phyloP scores from a whole-genome alignment of 2,113 vertebrate genomes.

The Anas platyrhynchos region DNA sequence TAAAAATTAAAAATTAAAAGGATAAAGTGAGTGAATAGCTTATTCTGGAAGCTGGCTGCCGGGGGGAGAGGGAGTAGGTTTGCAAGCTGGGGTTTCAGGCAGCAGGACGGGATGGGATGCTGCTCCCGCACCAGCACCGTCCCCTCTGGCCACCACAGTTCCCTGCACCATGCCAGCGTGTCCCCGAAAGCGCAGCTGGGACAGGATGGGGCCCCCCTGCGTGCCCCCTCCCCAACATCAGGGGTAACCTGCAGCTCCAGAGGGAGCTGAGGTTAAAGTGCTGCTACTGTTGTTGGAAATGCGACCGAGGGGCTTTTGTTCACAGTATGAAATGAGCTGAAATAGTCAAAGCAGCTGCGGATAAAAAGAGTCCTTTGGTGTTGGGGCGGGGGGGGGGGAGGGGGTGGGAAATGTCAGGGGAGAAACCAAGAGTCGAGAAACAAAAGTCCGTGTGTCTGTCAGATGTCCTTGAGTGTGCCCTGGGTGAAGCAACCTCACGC shows the following conservation, averaged over 20 bases:
- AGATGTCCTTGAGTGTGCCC: constrained; percentile 50
- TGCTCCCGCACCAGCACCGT: background rate
- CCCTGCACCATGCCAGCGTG: background rate
- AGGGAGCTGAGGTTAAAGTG: background rate
- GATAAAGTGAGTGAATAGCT: constrained; percentile 6
- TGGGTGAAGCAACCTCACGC: constrained; percentile 59
- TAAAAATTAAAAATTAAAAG: background rate
- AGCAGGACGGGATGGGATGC: rapidly evolving
- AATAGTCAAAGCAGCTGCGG: constrained; percentile 5
- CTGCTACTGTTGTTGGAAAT: background rate
- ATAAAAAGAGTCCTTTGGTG: constrained; percentile 64
- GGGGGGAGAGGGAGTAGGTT: background rate
- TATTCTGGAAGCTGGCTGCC: background rate
- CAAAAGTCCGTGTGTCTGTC: constrained; percentile 44
- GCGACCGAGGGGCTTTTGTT: constrained; percentile 48
- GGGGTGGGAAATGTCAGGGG: background rate
- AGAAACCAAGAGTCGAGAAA: constrained; percentile 5
- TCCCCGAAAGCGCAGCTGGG: background rate
- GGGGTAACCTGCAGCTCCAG: background rate
- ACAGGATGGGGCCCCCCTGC: background rate
- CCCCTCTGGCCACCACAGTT: background rate
- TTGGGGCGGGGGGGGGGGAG: background rate
- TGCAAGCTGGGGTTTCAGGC: background rate
- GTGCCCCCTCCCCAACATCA: background rate
- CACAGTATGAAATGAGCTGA: constrained; percentile 68